Conservation (phyloP, 2,888 invertebrate species). For the Spisula subtruncata region DNA sequence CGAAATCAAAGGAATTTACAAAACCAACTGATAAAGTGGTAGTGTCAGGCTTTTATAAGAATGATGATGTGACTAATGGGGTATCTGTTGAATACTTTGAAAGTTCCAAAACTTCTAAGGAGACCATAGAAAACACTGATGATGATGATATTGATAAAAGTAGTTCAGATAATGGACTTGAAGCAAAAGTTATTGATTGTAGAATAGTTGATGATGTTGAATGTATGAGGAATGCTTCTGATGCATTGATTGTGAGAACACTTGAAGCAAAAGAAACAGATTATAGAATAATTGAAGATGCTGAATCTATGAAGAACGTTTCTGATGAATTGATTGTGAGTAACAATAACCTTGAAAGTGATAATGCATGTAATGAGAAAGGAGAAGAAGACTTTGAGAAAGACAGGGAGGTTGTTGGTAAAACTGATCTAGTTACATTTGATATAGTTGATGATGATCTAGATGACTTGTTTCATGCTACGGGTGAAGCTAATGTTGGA, state of each 20-base stretch:
- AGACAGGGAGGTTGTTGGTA: constrained; percentile 1
- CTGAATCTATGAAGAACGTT: too few species aligned
- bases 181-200: neutral
- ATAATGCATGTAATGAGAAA: too few species aligned
- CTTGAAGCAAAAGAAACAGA: too few species aligned
- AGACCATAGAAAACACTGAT: neutral
- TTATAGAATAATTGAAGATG: too few species aligned
- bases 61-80: neutral
- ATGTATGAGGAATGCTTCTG: too few species aligned
- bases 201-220: neutral
- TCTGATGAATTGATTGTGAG: neutral
- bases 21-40: neutral
- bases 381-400: neutral
- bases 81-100: neutral
- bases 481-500: neutral
- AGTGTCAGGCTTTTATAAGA: neutral
- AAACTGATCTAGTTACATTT: constrained; percentile 57
- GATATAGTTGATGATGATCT: constrained; percentile 64
- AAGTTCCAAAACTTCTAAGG: neutral
- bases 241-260: neutral
- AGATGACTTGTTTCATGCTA: constrained; percentile 46
- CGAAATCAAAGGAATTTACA: neutral
- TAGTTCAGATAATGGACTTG: neutral
- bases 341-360: too few species aligned
- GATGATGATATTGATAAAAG: neutral